These are phyloP conservation scores for Campaea margaritaria DNA, from an alignment of 2,888 invertebrate species.

Conservation along the genomic window DNA sequence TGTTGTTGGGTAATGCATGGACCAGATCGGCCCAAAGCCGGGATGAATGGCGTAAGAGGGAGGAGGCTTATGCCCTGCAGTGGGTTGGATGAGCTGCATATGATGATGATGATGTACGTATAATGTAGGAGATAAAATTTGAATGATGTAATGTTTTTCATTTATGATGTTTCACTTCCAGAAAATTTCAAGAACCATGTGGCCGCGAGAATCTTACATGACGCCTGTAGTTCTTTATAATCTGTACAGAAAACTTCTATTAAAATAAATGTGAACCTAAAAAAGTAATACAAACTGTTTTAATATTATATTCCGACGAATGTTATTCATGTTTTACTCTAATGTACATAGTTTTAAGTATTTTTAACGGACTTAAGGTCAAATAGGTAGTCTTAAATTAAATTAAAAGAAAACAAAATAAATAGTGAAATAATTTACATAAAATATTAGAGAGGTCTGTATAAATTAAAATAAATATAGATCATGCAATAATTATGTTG, in stretches of 20 bases:
- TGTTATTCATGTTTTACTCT: too few relatives aligned
- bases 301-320: too few relatives aligned
- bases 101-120: too few relatives aligned
- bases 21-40: too few relatives aligned
- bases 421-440: not conserved
- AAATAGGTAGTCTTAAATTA: too few relatives aligned
- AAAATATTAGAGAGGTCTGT: not conserved
- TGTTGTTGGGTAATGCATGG: too few relatives aligned
- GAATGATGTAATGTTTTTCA: not conserved
- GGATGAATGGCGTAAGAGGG: too few relatives aligned
- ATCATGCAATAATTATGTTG: not conserved
- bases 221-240: constrained; percentile 70
- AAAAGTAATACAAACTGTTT: too few relatives aligned
- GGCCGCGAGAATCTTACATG: constrained; percentile 73
- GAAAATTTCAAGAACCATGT: constrained; percentile 75
- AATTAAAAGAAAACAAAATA: constrained; percentile 4
- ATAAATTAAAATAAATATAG: constrained; percentile 3
- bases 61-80: too few relatives aligned
- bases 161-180: constrained; percentile 54
- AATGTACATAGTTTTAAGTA: not conserved
- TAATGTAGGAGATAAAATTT: not conserved
- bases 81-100: too few relatives aligned
- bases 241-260: constrained; percentile 71
- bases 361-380: not conserved
- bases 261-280: constrained; percentile 54